Base-by-base conservation (phyloP, 1,140 invertebrate genomes). In the Polypedilum pembai region DNA sequence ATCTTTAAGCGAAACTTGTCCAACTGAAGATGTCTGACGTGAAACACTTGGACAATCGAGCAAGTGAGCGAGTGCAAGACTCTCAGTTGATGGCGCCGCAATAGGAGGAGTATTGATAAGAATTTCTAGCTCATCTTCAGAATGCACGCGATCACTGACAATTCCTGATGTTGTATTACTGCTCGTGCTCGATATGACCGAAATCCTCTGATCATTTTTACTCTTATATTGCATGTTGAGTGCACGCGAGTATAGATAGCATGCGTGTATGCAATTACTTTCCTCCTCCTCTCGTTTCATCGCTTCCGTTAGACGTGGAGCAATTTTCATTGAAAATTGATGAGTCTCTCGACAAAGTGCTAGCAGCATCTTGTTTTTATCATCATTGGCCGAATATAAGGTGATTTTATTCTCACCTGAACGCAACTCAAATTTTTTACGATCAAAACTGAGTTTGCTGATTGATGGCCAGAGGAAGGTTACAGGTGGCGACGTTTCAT, bases 131-230 rank as follows among this genome's bases (percentile, higher is more conserved):
- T 96, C 94, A 81, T 96, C 94, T 82, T 96, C 91, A 74, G 94
- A 96, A 81, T 95, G 94, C 73, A 96, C 93, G 76, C 93, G 87
- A 82, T 97, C 95, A 80, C 94, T 96, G 8, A 96, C 94, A 76
- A 97, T 96, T 72, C 95, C 95, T 7, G 94, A 96, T 3, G 95
- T 96, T 45, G 94, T 96, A 79, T 96, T 96, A 3, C 94, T 96
- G 75, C 94, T 96, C 41, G 93, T 93, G 79, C 88, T 92, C 72
- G 93, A 95, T 79, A 96, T 94, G 12, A 96, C 92, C 18, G 94
- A 97, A 79, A 94, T 91, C 76, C 93, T 86, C 80, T 94, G 93
- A 82, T 94, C 92, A 56, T 84, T 88, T 77, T 88, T 87, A 76
- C 85, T 86, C 76, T 88, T 86, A 76, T 86, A 85, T 72, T 87